phyloP scores from a whole-genome alignment of 2,797 vertebrate species.

The Brotula barbata region DNA sequence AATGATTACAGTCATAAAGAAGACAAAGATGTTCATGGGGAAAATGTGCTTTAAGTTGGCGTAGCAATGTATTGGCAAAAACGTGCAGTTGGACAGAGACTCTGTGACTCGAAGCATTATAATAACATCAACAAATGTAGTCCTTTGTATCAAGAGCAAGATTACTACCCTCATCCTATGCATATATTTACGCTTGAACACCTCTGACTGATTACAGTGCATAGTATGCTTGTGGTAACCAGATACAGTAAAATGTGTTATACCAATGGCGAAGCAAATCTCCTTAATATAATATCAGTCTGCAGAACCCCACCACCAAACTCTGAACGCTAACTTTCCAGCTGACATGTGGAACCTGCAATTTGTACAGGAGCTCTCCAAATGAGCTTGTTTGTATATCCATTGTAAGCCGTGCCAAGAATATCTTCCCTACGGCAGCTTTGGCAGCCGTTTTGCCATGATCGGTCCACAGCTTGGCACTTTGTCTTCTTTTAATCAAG shows the following conservation, averaged over 20 bases:
- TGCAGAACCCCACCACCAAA: slow-evolving; percentile 2
- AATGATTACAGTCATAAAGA: slow-evolving; percentile 54
- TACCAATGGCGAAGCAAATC: background rate
- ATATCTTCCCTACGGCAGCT: slow-evolving; percentile 36
- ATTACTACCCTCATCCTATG: background rate
- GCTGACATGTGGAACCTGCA: slow-evolving; percentile 24
- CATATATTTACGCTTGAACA: background rate
- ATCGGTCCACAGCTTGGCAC: slow-evolving; percentile 48
- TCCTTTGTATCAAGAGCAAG: background rate
- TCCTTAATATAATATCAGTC: slow-evolving; percentile 2
- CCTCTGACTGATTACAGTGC: background rate
- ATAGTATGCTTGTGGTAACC: background rate
- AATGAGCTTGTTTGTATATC: slow-evolving; percentile 35
- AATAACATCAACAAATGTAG: slow-evolving; percentile 21
- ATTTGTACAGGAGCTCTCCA: slow-evolving; percentile 27
- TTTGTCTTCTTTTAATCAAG: slow-evolving; percentile 62
- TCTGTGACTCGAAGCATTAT: slow-evolving; percentile 3
- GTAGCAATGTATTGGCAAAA: slow-evolving; percentile 14
- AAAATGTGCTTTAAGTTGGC: slow-evolving; percentile 43
- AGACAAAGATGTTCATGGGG: slow-evolving; percentile 31
- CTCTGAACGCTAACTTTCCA: slow-evolving; percentile 14
- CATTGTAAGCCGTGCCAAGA: slow-evolving; percentile 29
- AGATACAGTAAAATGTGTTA: slow-evolving; percentile 1
- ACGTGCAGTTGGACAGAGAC: slow-evolving; percentile 30
- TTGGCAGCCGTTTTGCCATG: slow-evolving; percentile 45